Percentiles rank a stretch among this genome's conserved stretches.
These are phyloP conservation scores for Cheilosia impressa DNA, from an alignment of 2,888 invertebrate genomes.

Conservation along the genomic window DNA sequence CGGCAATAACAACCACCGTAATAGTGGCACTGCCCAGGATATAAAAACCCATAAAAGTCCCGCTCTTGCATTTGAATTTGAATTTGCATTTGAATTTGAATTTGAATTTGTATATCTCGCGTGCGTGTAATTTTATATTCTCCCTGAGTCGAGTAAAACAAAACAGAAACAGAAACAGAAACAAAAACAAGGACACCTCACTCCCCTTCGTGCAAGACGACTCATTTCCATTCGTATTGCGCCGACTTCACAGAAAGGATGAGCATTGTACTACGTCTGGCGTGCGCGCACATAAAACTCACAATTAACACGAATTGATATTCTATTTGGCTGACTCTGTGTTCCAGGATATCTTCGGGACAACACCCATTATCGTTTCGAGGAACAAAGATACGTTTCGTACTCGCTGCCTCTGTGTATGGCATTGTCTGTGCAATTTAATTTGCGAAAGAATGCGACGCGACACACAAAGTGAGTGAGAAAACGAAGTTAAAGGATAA, in stretches of 20 bases:
- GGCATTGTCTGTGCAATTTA: slow-evolving; percentile 43
- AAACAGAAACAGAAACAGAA: not conserved
- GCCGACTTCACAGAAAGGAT: slow-evolving; percentile 8
- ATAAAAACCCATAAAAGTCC: slow-evolving; percentile 58
- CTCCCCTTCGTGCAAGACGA: slow-evolving; percentile 8
- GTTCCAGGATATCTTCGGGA: slow-evolving; percentile 48
- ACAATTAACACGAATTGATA: slow-evolving; percentile 74
- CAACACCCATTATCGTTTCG: slow-evolving; percentile 47
- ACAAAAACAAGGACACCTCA: slow-evolving; percentile 1
- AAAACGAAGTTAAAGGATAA: slow-evolving; percentile 71
- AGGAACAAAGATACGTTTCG: slow-evolving; percentile 6
- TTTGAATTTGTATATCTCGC: slow-evolving; percentile 33
- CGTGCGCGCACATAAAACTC: slow-evolving; percentile 60
- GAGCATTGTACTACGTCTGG: not conserved
- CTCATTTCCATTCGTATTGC: slow-evolving; percentile 57
- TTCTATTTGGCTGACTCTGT: slow-evolving; percentile 67
- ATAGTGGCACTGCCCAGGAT: slow-evolving; percentile 49
- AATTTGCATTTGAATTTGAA: slow-evolving; percentile 33
- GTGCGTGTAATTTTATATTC: slow-evolving; percentile 67
- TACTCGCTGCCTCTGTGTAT: not conserved
- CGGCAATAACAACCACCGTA: slow-evolving; percentile 7
- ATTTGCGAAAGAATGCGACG: slow-evolving; percentile 46
- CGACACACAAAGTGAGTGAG: slow-evolving; percentile 57
- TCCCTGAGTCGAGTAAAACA: slow-evolving; percentile 27
- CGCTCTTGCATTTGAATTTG: slow-evolving; percentile 56